Evolutionary conservation across 2,888 invertebrate genomes (phyloP).

Genomic region (Mythimna pallens): DNA sequence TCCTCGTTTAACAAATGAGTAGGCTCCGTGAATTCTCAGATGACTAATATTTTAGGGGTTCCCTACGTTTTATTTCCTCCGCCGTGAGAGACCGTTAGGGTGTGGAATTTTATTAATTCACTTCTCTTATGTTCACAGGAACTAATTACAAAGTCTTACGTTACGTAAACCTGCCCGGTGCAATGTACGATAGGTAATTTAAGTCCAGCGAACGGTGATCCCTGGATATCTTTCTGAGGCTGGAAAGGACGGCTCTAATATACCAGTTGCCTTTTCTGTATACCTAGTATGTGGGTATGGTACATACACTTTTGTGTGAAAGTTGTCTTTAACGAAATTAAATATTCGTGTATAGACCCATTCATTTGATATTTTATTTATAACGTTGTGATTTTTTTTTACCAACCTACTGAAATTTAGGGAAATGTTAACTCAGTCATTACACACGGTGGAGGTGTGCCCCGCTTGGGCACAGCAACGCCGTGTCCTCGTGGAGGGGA

Average conservation of each 20-base stretch:
- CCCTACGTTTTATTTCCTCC: slow-evolving; percentile 60
- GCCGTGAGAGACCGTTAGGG: slow-evolving; percentile 43
- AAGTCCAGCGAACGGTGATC: slow-evolving; percentile 48
- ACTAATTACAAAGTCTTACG: slow-evolving; percentile 71
- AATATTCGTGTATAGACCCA: slow-evolving; percentile 7
- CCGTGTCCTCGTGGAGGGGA: too few relatives aligned
- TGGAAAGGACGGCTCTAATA: slow-evolving; percentile 19
- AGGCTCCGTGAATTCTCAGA: slow-evolving; percentile 49
- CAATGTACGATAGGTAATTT: slow-evolving; percentile 56
- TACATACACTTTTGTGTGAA: background rate
- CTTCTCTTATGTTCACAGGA: slow-evolving; percentile 62
- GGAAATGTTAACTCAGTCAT: background rate
- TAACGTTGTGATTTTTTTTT: background rate
- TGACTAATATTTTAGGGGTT: slow-evolving; percentile 54
- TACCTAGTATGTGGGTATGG: background rate
- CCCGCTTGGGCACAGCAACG: too few relatives aligned
- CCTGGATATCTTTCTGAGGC: slow-evolving; percentile 5
- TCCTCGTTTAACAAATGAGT: slow-evolving; percentile 48
- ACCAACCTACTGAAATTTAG: background rate
- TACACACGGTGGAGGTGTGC: too few relatives aligned
- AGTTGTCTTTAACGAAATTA: slow-evolving; percentile 6
- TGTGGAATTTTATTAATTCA: slow-evolving; percentile 68
- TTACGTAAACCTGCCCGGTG: slow-evolving; percentile 60
- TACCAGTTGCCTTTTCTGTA: slow-evolving; percentile 18
- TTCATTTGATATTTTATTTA: slow-evolving; percentile 2